These are phyloP conservation scores for Cygnus olor DNA, from an alignment of 2,797 vertebrate species.

Conservation along the genomic window DNA sequence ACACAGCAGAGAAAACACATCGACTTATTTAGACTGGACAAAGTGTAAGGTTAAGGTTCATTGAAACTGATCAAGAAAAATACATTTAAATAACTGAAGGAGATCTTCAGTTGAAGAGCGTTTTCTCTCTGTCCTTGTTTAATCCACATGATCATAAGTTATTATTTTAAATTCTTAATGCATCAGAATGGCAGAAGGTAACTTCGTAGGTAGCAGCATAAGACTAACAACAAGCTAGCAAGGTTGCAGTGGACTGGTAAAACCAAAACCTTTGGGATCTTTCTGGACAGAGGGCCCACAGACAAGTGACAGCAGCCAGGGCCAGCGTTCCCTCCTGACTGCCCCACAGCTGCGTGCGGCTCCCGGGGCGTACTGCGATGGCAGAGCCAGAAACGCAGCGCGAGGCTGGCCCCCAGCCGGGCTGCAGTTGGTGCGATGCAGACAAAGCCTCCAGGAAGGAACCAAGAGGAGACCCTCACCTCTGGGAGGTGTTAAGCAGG, in stretches of 20 bases:
- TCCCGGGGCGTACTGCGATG: not conserved
- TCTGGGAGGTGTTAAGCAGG: not conserved
- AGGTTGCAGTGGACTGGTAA: not conserved
- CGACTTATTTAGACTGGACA: not conserved
- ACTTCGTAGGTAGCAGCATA: not conserved
- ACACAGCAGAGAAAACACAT: not conserved
- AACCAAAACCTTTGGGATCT: not conserved
- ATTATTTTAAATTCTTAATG: not conserved
- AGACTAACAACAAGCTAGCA: not conserved
- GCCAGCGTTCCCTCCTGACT: accelerated
- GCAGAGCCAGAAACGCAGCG: not conserved
- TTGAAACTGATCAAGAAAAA: not conserved
- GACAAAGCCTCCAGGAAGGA: not conserved
- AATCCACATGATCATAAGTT: not conserved
- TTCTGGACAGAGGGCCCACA: accelerated
- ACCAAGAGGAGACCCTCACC: not conserved
- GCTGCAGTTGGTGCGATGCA: not conserved
- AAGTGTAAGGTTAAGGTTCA: not conserved
- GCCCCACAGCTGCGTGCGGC: not conserved
- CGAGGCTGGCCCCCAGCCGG: not conserved
- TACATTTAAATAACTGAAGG: not conserved
- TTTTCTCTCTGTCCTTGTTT: not conserved
- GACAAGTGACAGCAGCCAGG: not conserved
- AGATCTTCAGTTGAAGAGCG: not conserved
- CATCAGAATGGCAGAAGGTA: not conserved